Evolutionary conservation across 2,888 invertebrate species (phyloP), one percentile per base, ranked within the genome.

Genomic region (Lampropteryx suffumata): DNA sequence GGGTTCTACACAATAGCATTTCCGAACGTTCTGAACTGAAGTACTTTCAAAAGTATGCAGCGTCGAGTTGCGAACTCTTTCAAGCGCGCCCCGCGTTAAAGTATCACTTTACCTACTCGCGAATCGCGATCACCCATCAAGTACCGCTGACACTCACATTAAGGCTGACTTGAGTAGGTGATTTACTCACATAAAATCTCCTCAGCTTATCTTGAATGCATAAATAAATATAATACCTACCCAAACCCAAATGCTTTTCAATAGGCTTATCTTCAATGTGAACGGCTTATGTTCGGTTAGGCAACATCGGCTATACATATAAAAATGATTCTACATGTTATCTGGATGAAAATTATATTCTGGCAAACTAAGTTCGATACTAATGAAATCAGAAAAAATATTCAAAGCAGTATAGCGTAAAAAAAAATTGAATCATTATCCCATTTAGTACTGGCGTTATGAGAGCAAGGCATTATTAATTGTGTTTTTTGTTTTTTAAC

Each of bases 41-140:
- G 35, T 29, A 29, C 41, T 48, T 47, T 37, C 8, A 11, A 42
- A 51, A 40, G 44, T 44, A 47, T 47, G 49, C 42, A 47, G 29
- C 46, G 42, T 11, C 14, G 36, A 52, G 51, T 36, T 29, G 21
- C 29, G 42, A 45, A 50, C 47, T 39, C 33, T 27, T 28, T 43
- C 42, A 30, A 28, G 30, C 45, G 30, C 13, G 29, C 35, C 26
- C 33, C 32, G 11, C 35, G 33, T 28, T 41, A 27, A 56, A 61
- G 53, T 55, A 47, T 55, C 49, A 55, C 35, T 54, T 50, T 41
- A 30, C 45, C n/a, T n/a, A n/a, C n/a, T n/a, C n/a, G n/a, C n/a
- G n/a, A n/a, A n/a, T 46, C 26, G 30, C 24, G 29, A 50, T 35
- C 34, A 44, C 51, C 33, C 35, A n/a, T 47, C 43, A 45, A 57